Conservation (phyloP, 2,888 invertebrate species). For the Sinodicranocentrus sp. region DNA sequence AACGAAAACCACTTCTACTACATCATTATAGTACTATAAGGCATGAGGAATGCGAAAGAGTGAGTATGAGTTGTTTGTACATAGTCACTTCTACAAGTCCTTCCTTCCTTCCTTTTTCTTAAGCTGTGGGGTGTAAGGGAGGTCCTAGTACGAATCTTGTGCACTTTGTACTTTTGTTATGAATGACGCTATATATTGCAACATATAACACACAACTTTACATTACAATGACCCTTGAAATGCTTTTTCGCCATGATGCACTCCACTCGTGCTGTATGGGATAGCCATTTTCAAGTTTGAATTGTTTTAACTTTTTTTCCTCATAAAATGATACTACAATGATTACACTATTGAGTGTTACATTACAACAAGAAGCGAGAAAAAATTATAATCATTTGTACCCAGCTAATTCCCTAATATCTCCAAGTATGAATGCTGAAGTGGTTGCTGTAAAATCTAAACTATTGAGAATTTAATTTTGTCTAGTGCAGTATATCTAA, state of each 20-base stretch:
- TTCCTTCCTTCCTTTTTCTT: slow-evolving; percentile 41
- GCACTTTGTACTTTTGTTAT: background rate
- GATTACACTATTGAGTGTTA: background rate
- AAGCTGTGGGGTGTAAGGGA: slow-evolving; percentile 2
- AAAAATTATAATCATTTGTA: too few relatives aligned
- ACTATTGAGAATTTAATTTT: too few relatives aligned
- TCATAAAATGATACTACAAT: background rate
- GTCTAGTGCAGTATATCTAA: too few relatives aligned
- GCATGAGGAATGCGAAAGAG: background rate
- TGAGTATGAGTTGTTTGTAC: slow-evolving; percentile 11
- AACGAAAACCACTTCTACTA: slow-evolving; percentile 50
- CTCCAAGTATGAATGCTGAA: too few relatives aligned
- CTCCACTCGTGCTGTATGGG: too few relatives aligned
- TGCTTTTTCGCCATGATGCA: slow-evolving; percentile 17
- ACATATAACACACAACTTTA: too few relatives aligned
- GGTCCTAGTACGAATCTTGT: background rate
- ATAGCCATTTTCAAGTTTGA: too few relatives aligned
- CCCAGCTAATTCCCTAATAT: too few relatives aligned
- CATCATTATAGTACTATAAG: background rate
- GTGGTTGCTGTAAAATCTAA: too few relatives aligned
- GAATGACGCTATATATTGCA: background rate
- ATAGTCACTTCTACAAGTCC: slow-evolving; percentile 12
- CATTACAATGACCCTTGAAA: slow-evolving; percentile 38
- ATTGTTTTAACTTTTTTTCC: too few relatives aligned
- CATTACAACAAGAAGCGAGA: background rate